Evolutionary conservation across 2,113 vertebrate genomes (phyloP).

Genomic region (Festucalex cinctus): DNA sequence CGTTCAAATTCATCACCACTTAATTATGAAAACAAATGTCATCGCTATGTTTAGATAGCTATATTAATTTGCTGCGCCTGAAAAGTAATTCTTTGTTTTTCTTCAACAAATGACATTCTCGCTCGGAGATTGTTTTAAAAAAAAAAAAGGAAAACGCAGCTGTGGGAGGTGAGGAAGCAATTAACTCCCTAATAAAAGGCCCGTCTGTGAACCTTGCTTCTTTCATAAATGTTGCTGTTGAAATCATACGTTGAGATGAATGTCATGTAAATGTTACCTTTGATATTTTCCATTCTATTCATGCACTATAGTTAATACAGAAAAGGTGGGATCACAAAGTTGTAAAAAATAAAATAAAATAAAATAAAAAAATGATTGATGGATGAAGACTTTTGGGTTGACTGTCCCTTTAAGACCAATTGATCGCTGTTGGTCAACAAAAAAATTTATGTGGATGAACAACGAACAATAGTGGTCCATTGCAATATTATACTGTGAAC

Average conservation of each 20-base stretch:
- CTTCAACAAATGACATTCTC: neutral
- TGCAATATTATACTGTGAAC: too few relatives aligned
- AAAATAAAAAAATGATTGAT: too few relatives aligned
- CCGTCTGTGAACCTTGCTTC: constrained; percentile 30
- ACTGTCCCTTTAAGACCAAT: too few relatives aligned
- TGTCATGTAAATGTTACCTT: neutral
- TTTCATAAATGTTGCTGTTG: constrained; percentile 8
- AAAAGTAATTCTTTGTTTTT: constrained; percentile 21
- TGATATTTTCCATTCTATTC: neutral
- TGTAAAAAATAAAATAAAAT: too few relatives aligned
- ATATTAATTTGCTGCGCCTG: constrained; percentile 1
- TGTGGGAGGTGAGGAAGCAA: constrained; percentile 29
- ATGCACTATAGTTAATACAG: neutral
- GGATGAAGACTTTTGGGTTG: too few relatives aligned
- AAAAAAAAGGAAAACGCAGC: constrained; percentile 21
- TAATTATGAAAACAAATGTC: neutral
- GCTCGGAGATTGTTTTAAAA: constrained; percentile 18
- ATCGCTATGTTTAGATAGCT: neutral
- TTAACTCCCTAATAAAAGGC: constrained; percentile 36
- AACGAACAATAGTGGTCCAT: too few relatives aligned
- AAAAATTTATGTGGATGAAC: too few relatives aligned
- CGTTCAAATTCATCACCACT: constrained; percentile 2
- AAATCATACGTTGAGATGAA: constrained; percentile 1
- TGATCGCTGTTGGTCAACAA: too few relatives aligned
- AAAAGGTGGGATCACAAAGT: neutral